Conservation (phyloP, 2,797 vertebrate genomes). For the Epinephelus awoara region DNA sequence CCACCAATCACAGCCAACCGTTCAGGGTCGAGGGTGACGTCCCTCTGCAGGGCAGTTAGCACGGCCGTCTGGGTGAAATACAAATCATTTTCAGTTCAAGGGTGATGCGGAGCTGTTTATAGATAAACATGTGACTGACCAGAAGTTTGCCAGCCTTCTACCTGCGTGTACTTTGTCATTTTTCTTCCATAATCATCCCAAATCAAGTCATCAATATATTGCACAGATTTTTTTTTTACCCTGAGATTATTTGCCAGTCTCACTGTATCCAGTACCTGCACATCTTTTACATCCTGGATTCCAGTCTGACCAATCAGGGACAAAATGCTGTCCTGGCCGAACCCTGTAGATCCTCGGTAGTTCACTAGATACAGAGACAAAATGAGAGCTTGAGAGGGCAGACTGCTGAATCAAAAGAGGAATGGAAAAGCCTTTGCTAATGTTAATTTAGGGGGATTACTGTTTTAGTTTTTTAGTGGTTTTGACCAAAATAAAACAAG, state of each 20-base stretch:
- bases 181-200: background rate
- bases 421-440: background rate
- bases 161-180: background rate
- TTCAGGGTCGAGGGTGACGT: slow-evolving; percentile 79
- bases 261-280: slow-evolving; percentile 81
- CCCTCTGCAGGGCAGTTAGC: slow-evolving; percentile 75
- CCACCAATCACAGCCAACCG: slow-evolving; percentile 87
- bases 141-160: background rate
- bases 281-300: slow-evolving; percentile 89
- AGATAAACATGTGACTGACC: background rate
- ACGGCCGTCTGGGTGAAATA: slow-evolving; percentile 81
- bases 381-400: background rate
- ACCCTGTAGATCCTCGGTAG: slow-evolving; percentile 91
- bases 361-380: slow-evolving; percentile 79
- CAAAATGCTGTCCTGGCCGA: slow-evolving; percentile 89
- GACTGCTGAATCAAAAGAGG: background rate
- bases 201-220: background rate
- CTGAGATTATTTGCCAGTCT: background rate
- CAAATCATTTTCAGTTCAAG: slow-evolving; percentile 3
- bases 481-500: background rate
- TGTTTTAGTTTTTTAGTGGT: background rate
- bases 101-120: background rate
- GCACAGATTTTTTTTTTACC: background rate
- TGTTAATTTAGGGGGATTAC: background rate
- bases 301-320: slow-evolving; percentile 88